Percentiles rank a stretch among this genome's conserved stretches.
These are phyloP conservation scores for Drosophila seguyi DNA, from an alignment of 1,140 invertebrate genomes.

Conservation along the genomic window DNA sequence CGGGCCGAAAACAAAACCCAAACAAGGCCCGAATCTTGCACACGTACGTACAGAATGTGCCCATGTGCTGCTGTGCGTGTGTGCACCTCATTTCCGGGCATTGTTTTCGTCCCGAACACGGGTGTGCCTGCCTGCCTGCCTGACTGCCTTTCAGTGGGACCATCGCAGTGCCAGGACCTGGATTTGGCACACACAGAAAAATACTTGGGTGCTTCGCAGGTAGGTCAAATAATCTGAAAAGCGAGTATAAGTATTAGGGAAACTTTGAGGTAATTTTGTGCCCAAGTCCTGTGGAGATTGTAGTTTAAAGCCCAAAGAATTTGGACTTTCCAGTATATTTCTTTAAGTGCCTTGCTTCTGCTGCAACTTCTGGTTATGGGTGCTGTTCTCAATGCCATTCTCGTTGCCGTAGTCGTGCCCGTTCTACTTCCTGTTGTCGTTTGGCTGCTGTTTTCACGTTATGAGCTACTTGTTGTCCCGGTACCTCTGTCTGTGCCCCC, in stretches of 20 bases:
- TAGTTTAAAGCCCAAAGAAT: neutral
- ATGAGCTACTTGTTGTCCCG: slow-evolving; percentile 81
- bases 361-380: slow-evolving; percentile 33
- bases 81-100: slow-evolving; percentile 77
- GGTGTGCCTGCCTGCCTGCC: slow-evolving; percentile 14
- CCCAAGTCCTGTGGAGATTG: neutral
- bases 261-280: neutral
- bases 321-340: neutral
- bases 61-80: slow-evolving; percentile 52
- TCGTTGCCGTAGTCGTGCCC: slow-evolving; percentile 45
- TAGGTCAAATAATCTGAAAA: too few species aligned
- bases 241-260: too few species aligned
- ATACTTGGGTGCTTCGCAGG: neutral
- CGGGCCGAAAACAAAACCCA: slow-evolving; percentile 33
- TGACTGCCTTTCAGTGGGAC: neutral
- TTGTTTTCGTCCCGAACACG: slow-evolving; percentile 64
- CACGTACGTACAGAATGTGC: slow-evolving; percentile 22
- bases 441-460: slow-evolving; percentile 63
- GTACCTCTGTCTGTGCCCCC: slow-evolving; percentile 20
- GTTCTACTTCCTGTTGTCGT: slow-evolving; percentile 54
- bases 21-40: slow-evolving; percentile 44
- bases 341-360: slow-evolving; percentile 24
- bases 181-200: slow-evolving; percentile 17
- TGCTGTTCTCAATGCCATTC: slow-evolving; percentile 52
- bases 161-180: slow-evolving; percentile 8